Percentiles rank a stretch among this genome's conserved stretches.
phyloP scores from a whole-genome alignment of 2,797 vertebrate genomes.

The Petrocephalus schoutedeni region DNA sequence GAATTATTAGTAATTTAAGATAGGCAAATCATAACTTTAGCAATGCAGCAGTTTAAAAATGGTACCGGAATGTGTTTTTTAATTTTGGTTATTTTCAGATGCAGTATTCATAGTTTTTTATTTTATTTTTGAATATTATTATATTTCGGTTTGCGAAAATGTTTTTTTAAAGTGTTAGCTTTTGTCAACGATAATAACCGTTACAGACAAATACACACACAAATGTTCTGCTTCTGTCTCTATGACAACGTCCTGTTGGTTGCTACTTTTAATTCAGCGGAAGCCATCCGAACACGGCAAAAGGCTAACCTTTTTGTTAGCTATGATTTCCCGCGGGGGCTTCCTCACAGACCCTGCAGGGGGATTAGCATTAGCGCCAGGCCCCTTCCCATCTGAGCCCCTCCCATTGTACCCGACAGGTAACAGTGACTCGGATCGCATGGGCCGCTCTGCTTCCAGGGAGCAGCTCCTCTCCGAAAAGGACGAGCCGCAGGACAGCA shows the following conservation, averaged over 20 bases:
- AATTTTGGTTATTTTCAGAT: background rate
- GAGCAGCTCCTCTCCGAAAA: slow-evolving; percentile 78
- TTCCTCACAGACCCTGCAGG: background rate
- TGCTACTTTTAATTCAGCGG: background rate
- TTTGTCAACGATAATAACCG: background rate
- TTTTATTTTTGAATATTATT: background rate
- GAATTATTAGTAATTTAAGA: too few relatives aligned
- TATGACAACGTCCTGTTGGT: background rate
- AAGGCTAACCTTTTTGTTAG: background rate
- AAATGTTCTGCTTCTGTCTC: background rate
- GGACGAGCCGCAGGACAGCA: slow-evolving; percentile 67
- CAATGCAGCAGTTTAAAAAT: background rate
- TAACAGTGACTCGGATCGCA: slow-evolving; percentile 75
- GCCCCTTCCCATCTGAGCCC: background rate
- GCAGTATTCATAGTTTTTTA: background rate
- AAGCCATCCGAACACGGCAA: background rate
- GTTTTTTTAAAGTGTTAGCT: background rate
- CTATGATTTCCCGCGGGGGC: background rate
- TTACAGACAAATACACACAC: background rate
- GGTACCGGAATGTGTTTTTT: background rate
- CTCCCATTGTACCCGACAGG: slow-evolving; percentile 54
- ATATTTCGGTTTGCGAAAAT: background rate
- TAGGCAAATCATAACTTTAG: too few relatives aligned
- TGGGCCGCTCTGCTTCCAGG: slow-evolving; percentile 68
- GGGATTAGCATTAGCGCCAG: background rate